A percentile compares a stretch with the other conserved stretches of the same genome.
Conservation (phyloP, 1,140 invertebrate genomes). For the Ceratoteleas bidentatus region DNA sequence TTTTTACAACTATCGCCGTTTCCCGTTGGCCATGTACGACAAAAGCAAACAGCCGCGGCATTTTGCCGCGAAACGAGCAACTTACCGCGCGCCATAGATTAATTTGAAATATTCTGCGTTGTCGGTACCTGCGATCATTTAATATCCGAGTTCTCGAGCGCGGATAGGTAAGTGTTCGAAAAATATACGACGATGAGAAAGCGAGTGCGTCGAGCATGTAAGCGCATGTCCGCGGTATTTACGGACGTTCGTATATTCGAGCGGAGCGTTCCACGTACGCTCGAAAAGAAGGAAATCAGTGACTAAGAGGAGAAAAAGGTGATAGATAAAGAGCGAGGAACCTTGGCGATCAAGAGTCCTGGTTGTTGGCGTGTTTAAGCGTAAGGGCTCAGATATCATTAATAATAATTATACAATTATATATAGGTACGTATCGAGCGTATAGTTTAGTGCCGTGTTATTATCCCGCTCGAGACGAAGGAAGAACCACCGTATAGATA, state of each 20-base stretch:
- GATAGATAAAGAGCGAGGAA: conserved; percentile 66
- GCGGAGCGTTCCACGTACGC: conserved; percentile 29
- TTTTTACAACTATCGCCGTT: no score
- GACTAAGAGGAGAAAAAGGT: conserved; percentile 63
- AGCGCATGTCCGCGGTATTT: conserved; percentile 63
- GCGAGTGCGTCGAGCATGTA: conserved; percentile 55
- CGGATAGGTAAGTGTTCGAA: conserved; percentile 56
- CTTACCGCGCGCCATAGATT: conserved; percentile 19
- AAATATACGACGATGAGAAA: conserved; percentile 64
- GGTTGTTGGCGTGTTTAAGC: conserved; percentile 75
- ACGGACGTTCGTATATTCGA: conserved; percentile 56
- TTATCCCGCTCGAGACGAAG: conserved; percentile 78
- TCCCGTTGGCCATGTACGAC: not conserved
- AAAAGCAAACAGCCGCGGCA: conserved; percentile 11
- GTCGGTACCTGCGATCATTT: conserved; percentile 52
- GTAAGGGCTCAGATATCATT: conserved; percentile 80
- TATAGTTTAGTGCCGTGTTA: conserved; percentile 82
- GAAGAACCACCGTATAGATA: conserved; percentile 76
- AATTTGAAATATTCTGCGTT: conserved; percentile 44
- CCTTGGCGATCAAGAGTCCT: conserved; percentile 65
- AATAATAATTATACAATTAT: conserved; percentile 83
- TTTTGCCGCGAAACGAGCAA: conserved; percentile 27
- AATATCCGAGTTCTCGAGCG: conserved; percentile 53
- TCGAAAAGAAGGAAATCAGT: conserved; percentile 47
- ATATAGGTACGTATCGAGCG: conserved; percentile 79